Conservation (phyloP, 2,113 vertebrate species). For the Oncorhynchus keta region DNA sequence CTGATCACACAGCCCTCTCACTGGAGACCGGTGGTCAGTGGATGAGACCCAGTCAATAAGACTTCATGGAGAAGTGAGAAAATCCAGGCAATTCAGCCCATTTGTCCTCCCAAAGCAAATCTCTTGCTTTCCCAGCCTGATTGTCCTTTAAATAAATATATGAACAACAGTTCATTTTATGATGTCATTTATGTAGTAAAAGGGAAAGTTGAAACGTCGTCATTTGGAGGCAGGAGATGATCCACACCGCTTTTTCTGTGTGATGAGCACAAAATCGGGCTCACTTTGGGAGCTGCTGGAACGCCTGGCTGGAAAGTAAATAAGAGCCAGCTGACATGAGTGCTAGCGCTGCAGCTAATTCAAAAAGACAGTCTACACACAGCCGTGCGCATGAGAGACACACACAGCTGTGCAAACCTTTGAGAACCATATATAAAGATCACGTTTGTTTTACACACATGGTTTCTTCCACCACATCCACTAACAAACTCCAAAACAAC, state of each 20-base stretch:
- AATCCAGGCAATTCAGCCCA: too few species aligned
- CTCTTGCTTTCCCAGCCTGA: too few species aligned
- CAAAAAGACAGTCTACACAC: background rate
- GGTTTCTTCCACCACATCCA: too few species aligned
- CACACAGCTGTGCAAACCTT: background rate
- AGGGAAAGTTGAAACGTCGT: background rate
- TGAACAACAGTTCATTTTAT: too few species aligned
- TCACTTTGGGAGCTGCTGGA: conserved; percentile 15
- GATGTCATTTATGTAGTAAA: background rate
- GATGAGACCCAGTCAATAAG: too few species aligned
- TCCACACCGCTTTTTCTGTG: background rate
- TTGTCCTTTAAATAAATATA: too few species aligned
- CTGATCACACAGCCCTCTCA: too few species aligned
- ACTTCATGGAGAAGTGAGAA: too few species aligned
- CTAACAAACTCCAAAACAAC: background rate
- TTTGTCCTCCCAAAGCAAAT: too few species aligned
- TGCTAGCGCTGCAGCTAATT: conserved; percentile 9
- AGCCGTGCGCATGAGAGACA: background rate
- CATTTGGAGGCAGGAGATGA: background rate
- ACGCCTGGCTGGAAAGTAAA: conserved; percentile 31
- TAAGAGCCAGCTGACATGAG: conserved; percentile 34
- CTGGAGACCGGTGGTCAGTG: too few species aligned
- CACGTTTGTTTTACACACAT: too few species aligned
- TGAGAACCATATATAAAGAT: background rate
- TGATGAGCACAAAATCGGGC: background rate